Evolutionary conservation across 2,888 invertebrate genomes (phyloP), one percentile per base, ranked within the genome.

Genomic region (Fragum fragum): DNA sequence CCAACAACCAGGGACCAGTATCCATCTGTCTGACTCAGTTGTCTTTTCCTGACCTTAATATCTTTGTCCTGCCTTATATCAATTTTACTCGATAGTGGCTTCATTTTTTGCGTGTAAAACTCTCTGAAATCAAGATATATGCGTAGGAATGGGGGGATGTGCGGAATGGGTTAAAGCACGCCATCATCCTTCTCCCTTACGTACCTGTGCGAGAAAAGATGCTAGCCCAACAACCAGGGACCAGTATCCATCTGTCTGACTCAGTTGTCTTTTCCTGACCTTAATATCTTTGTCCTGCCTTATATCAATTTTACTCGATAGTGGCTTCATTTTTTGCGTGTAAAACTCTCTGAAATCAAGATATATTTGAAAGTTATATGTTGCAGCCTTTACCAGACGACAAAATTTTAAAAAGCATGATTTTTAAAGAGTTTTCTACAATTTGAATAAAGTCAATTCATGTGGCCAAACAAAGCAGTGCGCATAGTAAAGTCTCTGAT

Each of bases 121-220:
- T 39, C 6, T 39, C 39, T 39, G 39, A 39, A 39, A 39, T 9
- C 39, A 39, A 39, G 39, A 39, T n/a, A n/a, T n/a, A n/a, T n/a
- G n/a, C n/a, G n/a, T n/a, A n/a, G n/a, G n/a, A n/a, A n/a, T n/a
- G n/a, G n/a, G n/a, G n/a, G n/a, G n/a, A n/a, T n/a, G n/a, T n/a
- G n/a, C n/a, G n/a, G n/a, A n/a, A n/a, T n/a, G n/a, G n/a, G n/a
- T n/a, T n/a, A n/a, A n/a, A n/a, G n/a, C n/a, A n/a, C n/a, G n/a
- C n/a, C n/a, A n/a, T n/a, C n/a, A n/a, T n/a, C n/a, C n/a, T n/a
- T n/a, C n/a, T n/a, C n/a, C n/a, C n/a, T n/a, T n/a, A 57, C 59
- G 23, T 66, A 66, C 66, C 42, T 66, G 66, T n/a, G 66, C 39
- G 9, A 66, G 42, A 66, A 66, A 66, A 0, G 66, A 32, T 18